Conservation (phyloP, 2,888 invertebrate genomes). For the Latheticus oryzae region DNA sequence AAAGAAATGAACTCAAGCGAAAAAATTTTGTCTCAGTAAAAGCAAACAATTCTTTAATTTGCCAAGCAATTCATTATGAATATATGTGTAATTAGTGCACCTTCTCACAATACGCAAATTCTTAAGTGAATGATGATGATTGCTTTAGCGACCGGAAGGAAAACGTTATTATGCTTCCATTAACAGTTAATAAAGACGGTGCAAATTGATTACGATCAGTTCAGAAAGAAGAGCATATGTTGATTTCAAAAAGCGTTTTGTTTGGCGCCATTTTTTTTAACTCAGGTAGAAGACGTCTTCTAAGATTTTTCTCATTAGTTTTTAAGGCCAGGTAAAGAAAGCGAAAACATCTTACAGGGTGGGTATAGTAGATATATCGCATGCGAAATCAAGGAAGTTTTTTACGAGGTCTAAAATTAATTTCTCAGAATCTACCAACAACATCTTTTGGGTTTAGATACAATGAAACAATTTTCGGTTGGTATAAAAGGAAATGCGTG, state of each 20-base stretch:
- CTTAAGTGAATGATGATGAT: slow-evolving; percentile 48
- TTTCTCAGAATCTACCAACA: slow-evolving; percentile 48
- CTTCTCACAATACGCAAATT: slow-evolving; percentile 43
- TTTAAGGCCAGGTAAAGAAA: slow-evolving; percentile 56
- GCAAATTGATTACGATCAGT: slow-evolving; percentile 38
- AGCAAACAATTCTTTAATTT: slow-evolving; percentile 24
- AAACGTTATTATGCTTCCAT: slow-evolving; percentile 46
- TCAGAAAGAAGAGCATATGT: slow-evolving; percentile 2
- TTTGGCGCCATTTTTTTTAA: slow-evolving; percentile 55
- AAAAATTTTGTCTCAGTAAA: slow-evolving; percentile 26
- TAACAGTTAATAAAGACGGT: slow-evolving; percentile 45
- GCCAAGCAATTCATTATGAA: slow-evolving; percentile 2
- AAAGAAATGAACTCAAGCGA: slow-evolving; percentile 30
- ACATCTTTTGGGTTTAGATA: slow-evolving; percentile 12
- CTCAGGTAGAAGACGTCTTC: slow-evolving; percentile 54
- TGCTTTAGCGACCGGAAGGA: slow-evolving; percentile 49
- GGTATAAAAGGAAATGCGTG: background rate
- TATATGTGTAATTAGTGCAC: slow-evolving; percentile 7
- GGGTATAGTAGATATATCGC: too few relatives aligned
- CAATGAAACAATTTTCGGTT: slow-evolving; percentile 36
- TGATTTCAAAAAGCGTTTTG: slow-evolving; percentile 5
- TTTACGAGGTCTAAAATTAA: slow-evolving; percentile 51
- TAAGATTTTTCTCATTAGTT: slow-evolving; percentile 60
- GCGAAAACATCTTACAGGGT: slow-evolving; percentile 51
- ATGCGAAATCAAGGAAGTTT: slow-evolving; percentile 58